Percentiles rank a stretch among this genome's conserved stretches.
Evolutionary conservation across 2,113 vertebrate species (phyloP).

Genomic region (Phycodurus eques): DNA sequence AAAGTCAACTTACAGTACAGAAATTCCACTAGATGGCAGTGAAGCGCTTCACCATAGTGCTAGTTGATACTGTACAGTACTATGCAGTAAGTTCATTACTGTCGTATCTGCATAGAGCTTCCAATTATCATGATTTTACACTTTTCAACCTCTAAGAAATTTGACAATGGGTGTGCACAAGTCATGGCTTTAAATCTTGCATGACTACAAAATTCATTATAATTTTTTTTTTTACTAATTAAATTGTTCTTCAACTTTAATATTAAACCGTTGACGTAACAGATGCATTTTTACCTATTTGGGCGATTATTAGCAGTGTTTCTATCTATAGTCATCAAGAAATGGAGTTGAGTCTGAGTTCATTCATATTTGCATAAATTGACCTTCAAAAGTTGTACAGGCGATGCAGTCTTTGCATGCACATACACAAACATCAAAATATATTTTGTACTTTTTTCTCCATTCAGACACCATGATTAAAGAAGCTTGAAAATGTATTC

Average conservation of each 20-base stretch:
- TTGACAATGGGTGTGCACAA: background rate
- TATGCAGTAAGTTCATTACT: background rate
- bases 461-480: conserved; percentile 72
- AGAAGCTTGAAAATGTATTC: conserved; percentile 49
- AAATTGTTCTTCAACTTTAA: background rate
- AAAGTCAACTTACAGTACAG: background rate
- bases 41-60: background rate
- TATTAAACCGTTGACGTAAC: background rate
- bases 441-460: background rate
- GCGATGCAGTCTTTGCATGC: background rate
- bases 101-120: background rate
- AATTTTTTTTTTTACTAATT: background rate
- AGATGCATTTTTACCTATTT: background rate
- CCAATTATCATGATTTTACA: background rate
- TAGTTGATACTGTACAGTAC: background rate
- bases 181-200: background rate
- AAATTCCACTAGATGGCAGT: conserved; percentile 1
- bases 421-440: background rate
- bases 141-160: background rate
- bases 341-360: too few species aligned
- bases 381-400: too few species aligned
- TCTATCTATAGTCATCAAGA: too few species aligned
- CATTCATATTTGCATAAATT: too few species aligned
- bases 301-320: background rate
- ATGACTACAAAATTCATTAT: background rate